Evolutionary conservation across 2,888 invertebrate species (phyloP).

Genomic region (Gibbula magus): DNA sequence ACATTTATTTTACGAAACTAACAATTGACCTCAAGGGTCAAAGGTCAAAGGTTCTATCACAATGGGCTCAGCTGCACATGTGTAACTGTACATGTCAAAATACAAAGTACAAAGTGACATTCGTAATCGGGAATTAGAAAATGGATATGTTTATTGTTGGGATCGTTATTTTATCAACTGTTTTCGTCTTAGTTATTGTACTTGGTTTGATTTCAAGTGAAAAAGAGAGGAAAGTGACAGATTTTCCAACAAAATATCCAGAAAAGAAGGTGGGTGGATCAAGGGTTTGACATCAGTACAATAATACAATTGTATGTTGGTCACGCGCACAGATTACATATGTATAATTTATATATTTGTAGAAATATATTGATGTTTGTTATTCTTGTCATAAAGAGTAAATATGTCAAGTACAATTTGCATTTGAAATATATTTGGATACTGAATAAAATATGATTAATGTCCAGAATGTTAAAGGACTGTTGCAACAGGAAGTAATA

Average conservation of each 20-base stretch:
- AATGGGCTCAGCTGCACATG: background rate
- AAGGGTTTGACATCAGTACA: background rate
- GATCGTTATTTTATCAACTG: background rate
- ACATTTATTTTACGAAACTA: background rate
- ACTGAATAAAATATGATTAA: too few relatives aligned
- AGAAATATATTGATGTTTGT: too few relatives aligned
- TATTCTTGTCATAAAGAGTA: too few relatives aligned
- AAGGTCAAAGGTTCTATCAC: conserved; percentile 11
- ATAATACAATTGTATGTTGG: background rate
- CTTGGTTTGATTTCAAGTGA: background rate
- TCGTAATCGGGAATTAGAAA: background rate
- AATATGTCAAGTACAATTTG: too few relatives aligned
- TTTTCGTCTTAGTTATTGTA: conserved; percentile 1
- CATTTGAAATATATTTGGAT: too few relatives aligned
- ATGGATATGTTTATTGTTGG: background rate
- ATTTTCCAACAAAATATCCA: conserved; percentile 29
- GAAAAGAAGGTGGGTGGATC: conserved; percentile 1
- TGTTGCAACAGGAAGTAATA: too few relatives aligned
- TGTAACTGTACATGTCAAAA: background rate
- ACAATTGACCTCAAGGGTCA: background rate
- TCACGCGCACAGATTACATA: too few relatives aligned
- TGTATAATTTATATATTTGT: too few relatives aligned
- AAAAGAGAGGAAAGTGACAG: background rate
- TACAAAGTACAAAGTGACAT: conserved; percentile 10
- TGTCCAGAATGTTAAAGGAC: too few relatives aligned